These are phyloP conservation scores for Lithobates pipiens DNA, from an alignment of 2,797 vertebrate species.

Conservation along the genomic window DNA sequence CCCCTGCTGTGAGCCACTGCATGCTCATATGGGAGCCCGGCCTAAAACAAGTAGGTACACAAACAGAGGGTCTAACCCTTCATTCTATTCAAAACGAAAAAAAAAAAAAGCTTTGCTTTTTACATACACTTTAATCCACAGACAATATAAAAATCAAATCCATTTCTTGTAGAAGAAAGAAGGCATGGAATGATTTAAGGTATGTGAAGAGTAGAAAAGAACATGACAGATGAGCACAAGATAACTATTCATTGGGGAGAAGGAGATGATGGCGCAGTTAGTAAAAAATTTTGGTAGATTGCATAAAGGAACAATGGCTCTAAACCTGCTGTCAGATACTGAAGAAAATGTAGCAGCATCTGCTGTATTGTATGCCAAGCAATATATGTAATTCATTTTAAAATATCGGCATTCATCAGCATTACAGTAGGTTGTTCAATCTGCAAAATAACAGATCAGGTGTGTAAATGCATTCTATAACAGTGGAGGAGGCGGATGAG, in stretches of 20 bases:
- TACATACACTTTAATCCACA: no score
- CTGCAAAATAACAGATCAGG: not conserved
- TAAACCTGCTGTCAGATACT: not conserved
- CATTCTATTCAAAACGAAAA: no score
- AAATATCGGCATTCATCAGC: not conserved
- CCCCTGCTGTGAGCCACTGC: no score
- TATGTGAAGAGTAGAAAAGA: not conserved
- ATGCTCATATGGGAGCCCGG: no score
- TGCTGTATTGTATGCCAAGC: not conserved
- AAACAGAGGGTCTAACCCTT: no score
- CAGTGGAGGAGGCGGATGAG: no score
- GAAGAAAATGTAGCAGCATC: not conserved
- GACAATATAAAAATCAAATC: no score
- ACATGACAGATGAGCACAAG: not conserved
- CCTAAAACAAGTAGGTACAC: no score
- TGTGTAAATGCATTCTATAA: no score
- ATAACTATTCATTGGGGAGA: not conserved
- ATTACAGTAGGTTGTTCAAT: not conserved
- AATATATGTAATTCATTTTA: conserved; percentile 2
- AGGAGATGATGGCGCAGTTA: not conserved
- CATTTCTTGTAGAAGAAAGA: no score
- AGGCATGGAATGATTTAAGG: no score
- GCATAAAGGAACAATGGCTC: not conserved
- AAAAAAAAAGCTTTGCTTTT: no score
- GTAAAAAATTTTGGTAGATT: not conserved